Evolutionary conservation across 2,888 invertebrate species (phyloP).

Genomic region (Gymnosoma rotundatum): DNA sequence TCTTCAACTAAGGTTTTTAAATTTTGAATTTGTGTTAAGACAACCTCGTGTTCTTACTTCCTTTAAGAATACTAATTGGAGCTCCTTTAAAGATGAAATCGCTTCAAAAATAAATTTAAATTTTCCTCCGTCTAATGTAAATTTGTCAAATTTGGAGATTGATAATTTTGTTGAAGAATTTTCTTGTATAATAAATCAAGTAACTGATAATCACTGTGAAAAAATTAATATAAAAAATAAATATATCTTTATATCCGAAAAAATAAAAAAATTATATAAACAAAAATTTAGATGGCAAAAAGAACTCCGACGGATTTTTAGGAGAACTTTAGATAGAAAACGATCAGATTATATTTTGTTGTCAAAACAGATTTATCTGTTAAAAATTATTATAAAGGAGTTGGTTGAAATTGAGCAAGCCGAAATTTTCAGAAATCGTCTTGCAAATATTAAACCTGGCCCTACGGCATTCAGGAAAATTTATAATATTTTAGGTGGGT

Average conservation of each 20-base stretch:
- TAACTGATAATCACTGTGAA: background rate
- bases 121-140: background rate
- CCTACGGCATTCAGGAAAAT: background rate
- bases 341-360: slow-evolving; percentile 3
- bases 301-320: background rate
- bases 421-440: slow-evolving; percentile 4
- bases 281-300: background rate
- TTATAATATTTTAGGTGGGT: background rate
- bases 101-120: background rate
- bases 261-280: slow-evolving; percentile 24
- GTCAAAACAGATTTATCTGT: background rate
- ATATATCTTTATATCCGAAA: background rate
- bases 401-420: background rate
- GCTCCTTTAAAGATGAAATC: too few relatives aligned
- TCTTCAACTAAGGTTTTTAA: slow-evolving; percentile 7
- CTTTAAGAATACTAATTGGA: too few relatives aligned
- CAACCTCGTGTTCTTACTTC: too few relatives aligned
- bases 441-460: background rate
- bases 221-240: background rate
- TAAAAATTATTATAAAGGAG: slow-evolving; percentile 34
- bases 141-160: slow-evolving; percentile 22
- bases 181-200: background rate
- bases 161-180: slow-evolving; percentile 22
- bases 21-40: too few relatives aligned
- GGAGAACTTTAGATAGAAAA: background rate